A percentile compares a stretch with the other conserved stretches of the same genome.
These are phyloP conservation scores for Calcarius lapponicus DNA, from an alignment of 2,797 vertebrate genomes.

Conservation along the genomic window DNA sequence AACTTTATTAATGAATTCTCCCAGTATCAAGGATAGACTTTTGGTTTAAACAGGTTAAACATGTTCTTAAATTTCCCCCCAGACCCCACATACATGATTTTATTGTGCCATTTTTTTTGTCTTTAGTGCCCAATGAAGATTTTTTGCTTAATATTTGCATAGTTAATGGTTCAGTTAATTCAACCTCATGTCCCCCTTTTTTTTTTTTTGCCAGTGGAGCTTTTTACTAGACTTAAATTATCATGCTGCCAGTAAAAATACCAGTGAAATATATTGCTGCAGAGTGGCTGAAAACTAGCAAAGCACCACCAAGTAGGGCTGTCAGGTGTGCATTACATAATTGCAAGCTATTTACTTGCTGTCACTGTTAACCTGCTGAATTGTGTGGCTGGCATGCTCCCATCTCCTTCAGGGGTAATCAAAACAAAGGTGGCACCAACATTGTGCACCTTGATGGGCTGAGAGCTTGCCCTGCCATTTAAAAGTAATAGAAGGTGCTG, in stretches of 20 bases:
- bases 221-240: slow-evolving; percentile 39
- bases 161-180: neutral
- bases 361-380: slow-evolving; percentile 5
- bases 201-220: neutral
- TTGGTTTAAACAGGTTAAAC: neutral
- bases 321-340: slow-evolving; percentile 3
- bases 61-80: neutral
- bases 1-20: neutral
- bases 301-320: neutral
- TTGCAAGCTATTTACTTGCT: slow-evolving; percentile 20
- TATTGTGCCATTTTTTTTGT: neutral
- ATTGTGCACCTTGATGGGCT: slow-evolving; percentile 29
- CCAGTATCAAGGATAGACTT: neutral
- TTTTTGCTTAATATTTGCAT: neutral
- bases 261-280: slow-evolving; percentile 18
- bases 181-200: neutral
- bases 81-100: neutral
- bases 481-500: slow-evolving; percentile 29
- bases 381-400: slow-evolving; percentile 33
- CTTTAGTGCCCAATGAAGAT: neutral
- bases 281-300: neutral
- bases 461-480: slow-evolving; percentile 26
- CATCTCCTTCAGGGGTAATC: slow-evolving; percentile 33
- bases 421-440: slow-evolving; percentile 48
- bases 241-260: neutral